Base-by-base conservation (phyloP, 2,797 vertebrate species). In the Lagodon rhomboides region DNA sequence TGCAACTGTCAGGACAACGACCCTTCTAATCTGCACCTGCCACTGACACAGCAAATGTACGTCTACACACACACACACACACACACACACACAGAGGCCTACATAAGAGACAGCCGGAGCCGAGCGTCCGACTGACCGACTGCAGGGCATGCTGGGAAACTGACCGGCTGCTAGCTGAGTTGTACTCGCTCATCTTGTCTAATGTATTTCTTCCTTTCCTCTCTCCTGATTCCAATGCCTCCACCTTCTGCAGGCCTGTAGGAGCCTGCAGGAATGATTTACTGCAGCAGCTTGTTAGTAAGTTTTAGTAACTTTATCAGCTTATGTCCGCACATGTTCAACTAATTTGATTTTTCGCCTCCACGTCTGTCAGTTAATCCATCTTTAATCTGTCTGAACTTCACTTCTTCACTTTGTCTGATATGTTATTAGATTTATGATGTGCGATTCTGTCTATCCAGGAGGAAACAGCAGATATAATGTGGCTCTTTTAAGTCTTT, bases 11-110 rank as follows among this genome's bases (percentile, higher is more conserved):
- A 82, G 83, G 85, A 86, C 84, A 86, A 86, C 79, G 73, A 87
- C 72, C 68, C 43, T 47, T 88, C 83, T 90, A 89, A 93, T 93
- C 93, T 83, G 87, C 95, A 95, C 94, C 94, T 95, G 94, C 93
- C 88, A 87, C 92, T 93, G 91, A 93, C 93, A 87, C 91, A 89
- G 90, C 93, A 94, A 89, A 93, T 92, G 91, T 77, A 83, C n/a
- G 58, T 75, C 47, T 51, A 74, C 62, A 67, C 76, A 67, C 74
- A 81, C 75, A 72, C 68, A 77, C 72, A 69, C 71, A 77, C 68
- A 61, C 58, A 72, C n/a, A 60, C 34, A 34, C 34, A 43, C 43
- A 12, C 65, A 73, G 53, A 63, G 2, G 66, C 9, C 73, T 51
- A 63, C 74, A 60, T 47, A 79, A 75, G 58, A 82, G 70, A 68